Conservation (phyloP, 1,140 invertebrate genomes). For the Lepidurus apus region DNA sequence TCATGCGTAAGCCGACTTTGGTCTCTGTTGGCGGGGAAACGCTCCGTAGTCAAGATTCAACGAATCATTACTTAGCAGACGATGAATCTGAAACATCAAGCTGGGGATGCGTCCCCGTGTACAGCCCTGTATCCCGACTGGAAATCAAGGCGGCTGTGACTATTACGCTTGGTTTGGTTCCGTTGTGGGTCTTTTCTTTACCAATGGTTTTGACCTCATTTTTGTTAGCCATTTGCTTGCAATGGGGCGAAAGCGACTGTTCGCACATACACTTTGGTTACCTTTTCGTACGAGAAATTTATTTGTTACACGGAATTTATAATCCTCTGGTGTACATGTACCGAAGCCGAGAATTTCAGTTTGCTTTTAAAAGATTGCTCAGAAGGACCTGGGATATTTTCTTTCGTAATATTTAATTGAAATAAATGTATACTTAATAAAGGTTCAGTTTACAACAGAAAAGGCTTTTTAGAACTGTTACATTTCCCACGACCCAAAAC, state of each 20-base stretch:
- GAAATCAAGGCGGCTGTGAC: neutral
- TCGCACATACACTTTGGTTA: neutral
- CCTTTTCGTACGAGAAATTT: neutral
- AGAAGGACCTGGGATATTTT: neutral
- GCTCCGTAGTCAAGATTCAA: neutral
- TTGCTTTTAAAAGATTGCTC: neutral
- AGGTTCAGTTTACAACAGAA: too few relatives aligned
- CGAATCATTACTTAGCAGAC: neutral
- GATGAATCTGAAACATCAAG: neutral
- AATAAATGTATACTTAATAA: too few relatives aligned
- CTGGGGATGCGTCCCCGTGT: neutral
- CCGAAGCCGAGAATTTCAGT: neutral
- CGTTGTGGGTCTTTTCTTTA: slow-evolving; percentile 10
- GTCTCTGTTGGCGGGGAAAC: neutral
- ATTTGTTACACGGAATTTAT: neutral
- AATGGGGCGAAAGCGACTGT: neutral
- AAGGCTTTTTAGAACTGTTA: too few relatives aligned
- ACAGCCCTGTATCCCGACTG: neutral
- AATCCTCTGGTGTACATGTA: slow-evolving; percentile 2
- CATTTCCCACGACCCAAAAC: too few relatives aligned
- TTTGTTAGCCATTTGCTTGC: neutral
- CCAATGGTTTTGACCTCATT: neutral
- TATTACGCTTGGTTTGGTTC: neutral
- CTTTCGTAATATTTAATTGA: neutral
- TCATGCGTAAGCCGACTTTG: neutral